Conservation (phyloP, 2,888 invertebrate genomes). For the Ophioninae sp. region DNA sequence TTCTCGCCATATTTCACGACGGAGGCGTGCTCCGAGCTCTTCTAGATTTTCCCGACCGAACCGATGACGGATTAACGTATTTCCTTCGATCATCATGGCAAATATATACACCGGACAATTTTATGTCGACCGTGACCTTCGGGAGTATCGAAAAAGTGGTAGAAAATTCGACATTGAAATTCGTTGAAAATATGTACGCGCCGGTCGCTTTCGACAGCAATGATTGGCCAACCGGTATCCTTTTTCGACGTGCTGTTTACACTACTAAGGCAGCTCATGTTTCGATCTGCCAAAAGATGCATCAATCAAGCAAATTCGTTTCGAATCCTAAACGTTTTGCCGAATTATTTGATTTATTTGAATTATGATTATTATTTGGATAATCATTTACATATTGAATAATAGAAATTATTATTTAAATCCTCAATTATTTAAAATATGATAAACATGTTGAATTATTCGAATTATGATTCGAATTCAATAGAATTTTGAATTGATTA, state of each 20-base stretch:
- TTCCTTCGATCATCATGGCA: conserved; percentile 83
- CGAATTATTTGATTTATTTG: too few relatives aligned
- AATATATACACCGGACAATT: conserved; percentile 73
- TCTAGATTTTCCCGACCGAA: conserved; percentile 84
- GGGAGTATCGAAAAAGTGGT: conserved; percentile 69
- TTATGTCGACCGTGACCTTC: conserved; percentile 71
- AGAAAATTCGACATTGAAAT: conserved; percentile 69
- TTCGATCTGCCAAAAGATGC: too few relatives aligned
- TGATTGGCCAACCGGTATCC: conserved; percentile 83
- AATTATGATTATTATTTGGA: too few relatives aligned
- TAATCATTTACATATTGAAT: too few relatives aligned
- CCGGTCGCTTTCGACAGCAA: conserved; percentile 81
- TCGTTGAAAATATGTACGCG: conserved; percentile 76
- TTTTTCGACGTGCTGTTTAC: conserved; percentile 35
- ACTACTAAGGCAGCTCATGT: too few relatives aligned
- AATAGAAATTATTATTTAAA: too few relatives aligned
- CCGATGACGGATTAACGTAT: conserved; percentile 86
- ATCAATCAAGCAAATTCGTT: conserved; percentile 10
- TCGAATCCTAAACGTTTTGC: too few relatives aligned
- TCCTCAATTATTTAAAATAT: too few relatives aligned
- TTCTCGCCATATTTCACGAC: conserved; percentile 86
- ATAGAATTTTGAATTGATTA: too few relatives aligned
- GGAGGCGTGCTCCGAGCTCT: conserved; percentile 83
- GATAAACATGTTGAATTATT: too few relatives aligned
- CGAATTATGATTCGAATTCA: too few relatives aligned